A percentile compares a stretch with the other conserved stretches of the same genome.
These are phyloP conservation scores for Stylophora pistillata DNA, from an alignment of 64 coral and sea anemone species.

Conservation along the genomic window DNA sequence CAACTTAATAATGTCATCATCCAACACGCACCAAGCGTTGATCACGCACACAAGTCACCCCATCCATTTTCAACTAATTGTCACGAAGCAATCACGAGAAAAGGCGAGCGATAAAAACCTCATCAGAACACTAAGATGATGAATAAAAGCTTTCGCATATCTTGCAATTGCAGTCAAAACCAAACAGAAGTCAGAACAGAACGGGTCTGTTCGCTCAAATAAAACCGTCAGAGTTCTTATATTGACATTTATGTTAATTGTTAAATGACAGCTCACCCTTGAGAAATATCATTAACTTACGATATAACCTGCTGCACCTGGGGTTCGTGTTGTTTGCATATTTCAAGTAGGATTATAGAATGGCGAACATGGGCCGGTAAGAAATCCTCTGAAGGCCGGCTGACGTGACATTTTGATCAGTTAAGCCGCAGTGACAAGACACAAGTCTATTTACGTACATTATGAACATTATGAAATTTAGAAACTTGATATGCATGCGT, in stretches of 20 bases:
- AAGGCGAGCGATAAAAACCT: neutral
- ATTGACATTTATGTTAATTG: neutral
- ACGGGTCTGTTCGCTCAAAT: neutral
- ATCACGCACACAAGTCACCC: neutral
- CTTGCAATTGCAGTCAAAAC: neutral
- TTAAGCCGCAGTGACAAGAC: neutral
- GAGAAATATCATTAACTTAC: conserved; percentile 23
- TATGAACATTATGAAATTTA: neutral
- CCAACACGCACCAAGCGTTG: conserved; percentile 1
- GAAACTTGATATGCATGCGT: conserved; percentile 29
- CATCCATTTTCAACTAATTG: neutral
- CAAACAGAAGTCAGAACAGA: neutral
- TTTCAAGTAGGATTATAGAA: neutral
- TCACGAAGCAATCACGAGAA: neutral
- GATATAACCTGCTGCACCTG: neutral
- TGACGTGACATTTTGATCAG: neutral
- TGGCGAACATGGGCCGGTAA: neutral
- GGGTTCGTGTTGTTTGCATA: conserved; percentile 11
- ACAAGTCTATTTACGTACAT: neutral
- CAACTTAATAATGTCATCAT: neutral
- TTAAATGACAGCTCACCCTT: neutral
- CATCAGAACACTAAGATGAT: neutral
- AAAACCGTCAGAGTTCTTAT: neutral
- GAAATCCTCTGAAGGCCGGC: neutral
- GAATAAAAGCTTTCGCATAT: neutral